Percentiles rank a stretch among this genome's conserved stretches.
Conservation (phyloP, 2,113 vertebrate genomes). For the Pitta sordida region DNA sequence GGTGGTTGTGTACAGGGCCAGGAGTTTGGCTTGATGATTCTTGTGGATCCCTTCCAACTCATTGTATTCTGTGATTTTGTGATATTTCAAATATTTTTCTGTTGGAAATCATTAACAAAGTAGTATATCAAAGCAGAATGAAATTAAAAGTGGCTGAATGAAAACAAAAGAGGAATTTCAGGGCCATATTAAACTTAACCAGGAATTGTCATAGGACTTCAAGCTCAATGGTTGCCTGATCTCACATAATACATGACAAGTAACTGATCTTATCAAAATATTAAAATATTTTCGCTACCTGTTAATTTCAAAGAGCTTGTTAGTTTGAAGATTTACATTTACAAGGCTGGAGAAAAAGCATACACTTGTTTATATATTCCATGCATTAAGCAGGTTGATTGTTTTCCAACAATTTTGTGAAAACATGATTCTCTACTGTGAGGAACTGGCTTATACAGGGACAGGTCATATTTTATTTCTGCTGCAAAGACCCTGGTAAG, state of each 20-base stretch:
- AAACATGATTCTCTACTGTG: not conserved
- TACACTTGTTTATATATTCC: not conserved
- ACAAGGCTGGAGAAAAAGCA: not conserved
- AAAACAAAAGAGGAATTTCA: not conserved
- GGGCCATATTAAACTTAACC: not conserved
- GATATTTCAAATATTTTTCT: not conserved
- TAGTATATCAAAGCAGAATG: not conserved
- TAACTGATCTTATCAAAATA: not conserved
- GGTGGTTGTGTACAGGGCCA: not conserved
- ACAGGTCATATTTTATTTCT: not conserved
- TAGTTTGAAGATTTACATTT: not conserved
- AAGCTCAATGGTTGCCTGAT: not conserved
- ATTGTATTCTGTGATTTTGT: not conserved
- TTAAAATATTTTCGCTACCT: not conserved
- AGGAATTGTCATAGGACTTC: not conserved
- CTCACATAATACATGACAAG: not conserved
- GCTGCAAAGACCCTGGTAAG: not conserved
- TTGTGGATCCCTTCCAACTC: not conserved
- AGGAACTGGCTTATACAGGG: not conserved
- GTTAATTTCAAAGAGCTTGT: not conserved
- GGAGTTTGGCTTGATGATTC: not conserved
- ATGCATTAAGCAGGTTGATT: not conserved
- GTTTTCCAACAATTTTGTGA: not conserved
- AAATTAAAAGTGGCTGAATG: not conserved
- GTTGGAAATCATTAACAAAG: not conserved